Base-by-base conservation (phyloP, 2,888 invertebrate species). In the Eupsilia transversa region DNA sequence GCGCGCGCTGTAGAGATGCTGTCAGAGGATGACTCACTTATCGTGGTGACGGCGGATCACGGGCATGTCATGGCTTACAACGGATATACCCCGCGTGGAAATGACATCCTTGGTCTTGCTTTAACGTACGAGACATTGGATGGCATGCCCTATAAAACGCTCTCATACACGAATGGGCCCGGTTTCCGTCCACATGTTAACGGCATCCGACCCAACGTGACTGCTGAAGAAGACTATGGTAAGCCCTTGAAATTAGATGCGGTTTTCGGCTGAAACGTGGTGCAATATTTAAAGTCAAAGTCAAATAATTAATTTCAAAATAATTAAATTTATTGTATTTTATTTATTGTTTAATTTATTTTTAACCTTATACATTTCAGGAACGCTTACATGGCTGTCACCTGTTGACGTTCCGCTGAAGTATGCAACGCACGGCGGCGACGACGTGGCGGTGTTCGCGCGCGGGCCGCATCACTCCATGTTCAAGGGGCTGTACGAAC, bases 21-120 rank as follows among this genome's bases (percentile, higher is more conserved):
- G 52, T 75, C 88, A 2, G 89, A 88, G 63, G 88, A 89, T 14
- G 93, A 98, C 79, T 98, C 98, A 0, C 94, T 98, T 49, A 96
- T 98, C 33, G 97, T 98, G 43, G 98, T 98, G 20, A 98, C 98
- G 0, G 96, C 98, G 0, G 98, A 98, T 93, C 98, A 98, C 92
- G 97, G 98, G 0, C 98, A 98, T 91, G 97, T 97, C 1, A 97
- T 98, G 96, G 94, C 97, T 30, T 96, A 97, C 84, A 97, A 97
- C 66, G 98, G 98, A 0, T 98, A 98, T 92, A 96, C 97, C 9
- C 91, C 91, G n/a, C 95, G 98, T 10, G 94, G 95, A 9, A 78
- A 83, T 41, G 89, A 91, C 74, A 92, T 95, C 54, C 89, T 93
- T 5, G 86, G 86, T 1, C 70, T 43, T 17, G 43, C 17, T 43